A percentile compares a stretch with the other conserved stretches of the same genome.
Evolutionary conservation across 2,113 vertebrate species (phyloP).

Genomic region (Phainopepla nitens): DNA sequence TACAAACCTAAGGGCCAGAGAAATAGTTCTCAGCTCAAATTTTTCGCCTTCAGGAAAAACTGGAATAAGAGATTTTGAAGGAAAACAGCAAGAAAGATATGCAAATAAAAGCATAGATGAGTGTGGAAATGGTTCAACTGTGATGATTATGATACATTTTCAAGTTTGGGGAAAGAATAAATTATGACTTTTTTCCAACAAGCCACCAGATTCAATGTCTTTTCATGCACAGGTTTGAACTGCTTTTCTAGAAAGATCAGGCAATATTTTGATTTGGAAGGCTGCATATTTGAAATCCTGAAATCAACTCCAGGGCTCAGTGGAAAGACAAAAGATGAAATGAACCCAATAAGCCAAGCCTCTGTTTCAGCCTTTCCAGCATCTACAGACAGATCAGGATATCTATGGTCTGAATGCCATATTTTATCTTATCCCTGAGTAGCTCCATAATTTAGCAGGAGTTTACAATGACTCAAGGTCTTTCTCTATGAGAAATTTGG

Average conservation of each 20-base stretch:
- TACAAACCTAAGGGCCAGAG: neutral
- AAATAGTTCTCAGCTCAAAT: neutral
- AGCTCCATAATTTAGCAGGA: neutral
- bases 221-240: neutral
- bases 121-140: neutral
- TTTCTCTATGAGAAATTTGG: neutral
- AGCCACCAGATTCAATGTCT: neutral
- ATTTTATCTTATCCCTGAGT: neutral
- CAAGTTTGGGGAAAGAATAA: neutral
- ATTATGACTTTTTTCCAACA: neutral
- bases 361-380: neutral
- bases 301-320: neutral
- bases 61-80: neutral
- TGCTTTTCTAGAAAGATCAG: neutral
- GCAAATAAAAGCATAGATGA: neutral
- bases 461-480: neutral
- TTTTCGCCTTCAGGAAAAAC: neutral
- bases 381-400: neutral
- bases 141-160: neutral
- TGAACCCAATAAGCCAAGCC: neutral
- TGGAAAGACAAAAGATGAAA: neutral
- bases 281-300: neutral
- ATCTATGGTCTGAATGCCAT: neutral
- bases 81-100: neutral
- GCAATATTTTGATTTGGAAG: neutral